Base-by-base conservation (phyloP, 2,888 invertebrate species). In the Trissonchulus latispiculum region DNA sequence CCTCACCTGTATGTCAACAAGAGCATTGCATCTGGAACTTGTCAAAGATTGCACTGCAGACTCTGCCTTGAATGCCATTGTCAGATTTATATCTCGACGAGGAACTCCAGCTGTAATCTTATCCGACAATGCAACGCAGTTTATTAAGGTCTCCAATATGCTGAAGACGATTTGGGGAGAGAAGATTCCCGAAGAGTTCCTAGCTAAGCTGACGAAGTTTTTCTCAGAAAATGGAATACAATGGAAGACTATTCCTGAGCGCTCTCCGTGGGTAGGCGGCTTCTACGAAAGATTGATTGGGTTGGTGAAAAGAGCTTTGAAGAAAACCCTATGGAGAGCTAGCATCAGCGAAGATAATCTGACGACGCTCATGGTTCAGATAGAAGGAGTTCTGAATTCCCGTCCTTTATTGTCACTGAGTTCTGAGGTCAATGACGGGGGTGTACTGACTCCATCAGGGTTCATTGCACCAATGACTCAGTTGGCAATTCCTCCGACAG, bases 221-320 rank as follows among this genome's bases (percentile, higher is more conserved):
- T 37, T n/a, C 66, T 2, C 73, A 28, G 32, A 68, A 1, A n/a
- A 77, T 36, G 70, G 69, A 28, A 80, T 80, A 37, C 28, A 72
- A 0, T 80, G 81, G 80, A 76, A 76, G 23, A 85, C 84, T 75
- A 85, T 82, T 71, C 81, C 83, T 2, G 83, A 83, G 1, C 76
- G 79, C 0, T 82, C 84, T 1, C 77, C 84, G 1, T 85, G 85
- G 84, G 83, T 83, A 83, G 84, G 84, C 70, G 84, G 85, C 59
- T 83, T 81, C 76, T 85, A 83, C 79, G 84, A 85, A 76, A 76
- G 84, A 29, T 75, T 85, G 2, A 78, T 84, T 23, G 79, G 81
- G 2, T 69, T 82, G 2, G 59, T 84, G 2, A 85, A 86, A 75
- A 73, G 74, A 8, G 73, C 73, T 36, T 73, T 72, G 33, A 72